These are phyloP conservation scores for Parotia lawesii DNA, from an alignment of 2,113 vertebrate species.

Conservation along the genomic window DNA sequence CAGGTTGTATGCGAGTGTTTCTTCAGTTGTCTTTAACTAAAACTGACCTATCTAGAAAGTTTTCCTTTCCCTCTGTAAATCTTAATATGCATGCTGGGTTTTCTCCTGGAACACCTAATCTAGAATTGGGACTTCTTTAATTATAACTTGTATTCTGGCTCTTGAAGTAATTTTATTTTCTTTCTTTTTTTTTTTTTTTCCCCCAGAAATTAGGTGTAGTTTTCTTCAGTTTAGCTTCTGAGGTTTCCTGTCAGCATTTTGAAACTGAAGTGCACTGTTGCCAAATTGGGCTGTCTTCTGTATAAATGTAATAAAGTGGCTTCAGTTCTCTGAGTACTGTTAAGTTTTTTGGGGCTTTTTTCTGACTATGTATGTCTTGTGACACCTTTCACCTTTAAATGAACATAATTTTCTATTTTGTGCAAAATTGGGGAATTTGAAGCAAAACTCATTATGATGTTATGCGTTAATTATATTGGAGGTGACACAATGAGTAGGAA, in stretches of 20 bases:
- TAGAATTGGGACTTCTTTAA: background rate
- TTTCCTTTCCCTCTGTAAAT: background rate
- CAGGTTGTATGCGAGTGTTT: background rate
- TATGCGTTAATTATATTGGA: background rate
- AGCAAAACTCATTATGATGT: background rate
- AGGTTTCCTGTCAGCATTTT: constrained; percentile 23
- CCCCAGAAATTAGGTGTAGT: background rate
- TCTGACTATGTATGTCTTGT: background rate
- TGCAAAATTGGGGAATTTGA: background rate
- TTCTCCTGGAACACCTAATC: background rate
- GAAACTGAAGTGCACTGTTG: background rate
- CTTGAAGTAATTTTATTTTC: background rate
- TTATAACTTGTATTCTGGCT: background rate
- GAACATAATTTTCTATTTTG: background rate
- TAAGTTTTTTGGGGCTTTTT: background rate
- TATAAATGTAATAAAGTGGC: background rate
- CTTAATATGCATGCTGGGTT: background rate
- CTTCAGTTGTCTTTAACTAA: background rate
- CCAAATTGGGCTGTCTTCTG: background rate
- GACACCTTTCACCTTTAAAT: background rate
- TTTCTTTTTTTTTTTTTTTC: background rate
- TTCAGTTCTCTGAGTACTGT: background rate
- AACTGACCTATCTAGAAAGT: background rate
- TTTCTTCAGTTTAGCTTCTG: background rate
- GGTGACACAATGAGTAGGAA: background rate